These are phyloP conservation scores for Drosophila lutescens DNA, from an alignment of 2,888 invertebrate species.

Conservation along the genomic window DNA sequence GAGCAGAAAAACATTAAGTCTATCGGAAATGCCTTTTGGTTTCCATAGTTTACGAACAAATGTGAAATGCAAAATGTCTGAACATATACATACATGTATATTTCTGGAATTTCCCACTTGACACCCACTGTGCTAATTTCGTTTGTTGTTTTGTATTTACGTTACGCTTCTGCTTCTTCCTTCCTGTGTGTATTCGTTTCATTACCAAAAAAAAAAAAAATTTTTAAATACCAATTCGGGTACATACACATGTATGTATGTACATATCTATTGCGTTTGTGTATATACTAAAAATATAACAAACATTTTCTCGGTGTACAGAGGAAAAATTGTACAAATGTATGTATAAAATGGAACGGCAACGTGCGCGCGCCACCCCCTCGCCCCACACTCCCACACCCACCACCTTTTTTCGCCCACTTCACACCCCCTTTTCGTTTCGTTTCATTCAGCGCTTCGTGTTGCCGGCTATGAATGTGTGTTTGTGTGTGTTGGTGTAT, in stretches of 20 bases:
- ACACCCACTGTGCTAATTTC: slow-evolving; percentile 34
- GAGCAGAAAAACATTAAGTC: no score
- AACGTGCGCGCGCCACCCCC: slow-evolving; percentile 43
- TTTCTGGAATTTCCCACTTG: background rate
- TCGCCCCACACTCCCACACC: background rate
- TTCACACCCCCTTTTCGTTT: slow-evolving; percentile 31
- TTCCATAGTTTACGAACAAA: background rate
- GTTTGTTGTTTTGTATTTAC: slow-evolving; percentile 33
- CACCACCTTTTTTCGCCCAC: slow-evolving; percentile 5
- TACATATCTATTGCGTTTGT: slow-evolving; percentile 26
- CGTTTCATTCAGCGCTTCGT: slow-evolving; percentile 43
- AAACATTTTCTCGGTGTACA: slow-evolving; percentile 42
- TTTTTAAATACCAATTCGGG: slow-evolving; percentile 3
- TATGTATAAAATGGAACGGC: slow-evolving; percentile 25
- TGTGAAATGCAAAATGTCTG: background rate
- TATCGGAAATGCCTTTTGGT: no score
- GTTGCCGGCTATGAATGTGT: slow-evolving; percentile 28
- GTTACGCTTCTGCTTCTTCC: slow-evolving; percentile 32
- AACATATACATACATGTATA: background rate
- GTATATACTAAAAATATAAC: slow-evolving; percentile 41
- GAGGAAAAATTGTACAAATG: slow-evolving; percentile 34
- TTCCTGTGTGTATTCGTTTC: slow-evolving; percentile 51
- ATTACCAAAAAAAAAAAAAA: slow-evolving; percentile 57
- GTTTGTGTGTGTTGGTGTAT: slow-evolving; percentile 22
- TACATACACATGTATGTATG: slow-evolving; percentile 19